Conservation (phyloP, 1,140 invertebrate species). For the Drepana arcuata region DNA sequence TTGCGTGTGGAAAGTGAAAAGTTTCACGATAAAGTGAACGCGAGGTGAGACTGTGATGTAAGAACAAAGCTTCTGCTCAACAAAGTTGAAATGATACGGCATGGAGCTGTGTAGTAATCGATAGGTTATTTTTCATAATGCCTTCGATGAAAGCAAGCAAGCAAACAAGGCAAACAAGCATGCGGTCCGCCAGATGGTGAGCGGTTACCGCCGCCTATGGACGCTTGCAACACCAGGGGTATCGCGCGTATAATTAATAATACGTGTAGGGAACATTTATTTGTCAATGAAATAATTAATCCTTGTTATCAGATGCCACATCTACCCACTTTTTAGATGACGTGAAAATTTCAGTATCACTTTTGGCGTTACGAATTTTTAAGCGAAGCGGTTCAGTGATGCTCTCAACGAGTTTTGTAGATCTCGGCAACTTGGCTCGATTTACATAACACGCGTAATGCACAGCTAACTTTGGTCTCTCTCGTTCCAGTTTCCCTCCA, state of each 20-base stretch:
- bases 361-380: conserved; percentile 41
- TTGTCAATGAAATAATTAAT: too few species aligned
- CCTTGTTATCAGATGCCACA: conserved; percentile 1
- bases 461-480: conserved; percentile 22
- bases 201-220: too few species aligned
- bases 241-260: too few species aligned
- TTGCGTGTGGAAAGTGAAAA: conserved; percentile 15
- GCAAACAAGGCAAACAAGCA: too few species aligned
- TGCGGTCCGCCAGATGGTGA: too few species aligned
- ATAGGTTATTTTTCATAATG: too few species aligned
- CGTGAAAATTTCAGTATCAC: conserved; percentile 24
- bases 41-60: conserved; percentile 1
- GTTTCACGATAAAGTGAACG: conserved; percentile 15
- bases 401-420: conserved; percentile 32
- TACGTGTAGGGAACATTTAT: too few species aligned
- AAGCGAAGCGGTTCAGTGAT: conserved; percentile 27
- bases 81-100: too few species aligned
- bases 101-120: too few species aligned
- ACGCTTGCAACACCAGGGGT: too few species aligned
- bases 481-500: conserved; percentile 4
- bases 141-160: too few species aligned
- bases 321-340: conserved; percentile 1
- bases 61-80: too few species aligned
- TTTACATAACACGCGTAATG: conserved; percentile 48
- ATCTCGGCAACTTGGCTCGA: conserved; percentile 17